A percentile compares a stretch with the other conserved stretches of the same genome.
Evolutionary conservation across 2,113 vertebrate genomes (phyloP).

Genomic region (Mobula hypostoma): DNA sequence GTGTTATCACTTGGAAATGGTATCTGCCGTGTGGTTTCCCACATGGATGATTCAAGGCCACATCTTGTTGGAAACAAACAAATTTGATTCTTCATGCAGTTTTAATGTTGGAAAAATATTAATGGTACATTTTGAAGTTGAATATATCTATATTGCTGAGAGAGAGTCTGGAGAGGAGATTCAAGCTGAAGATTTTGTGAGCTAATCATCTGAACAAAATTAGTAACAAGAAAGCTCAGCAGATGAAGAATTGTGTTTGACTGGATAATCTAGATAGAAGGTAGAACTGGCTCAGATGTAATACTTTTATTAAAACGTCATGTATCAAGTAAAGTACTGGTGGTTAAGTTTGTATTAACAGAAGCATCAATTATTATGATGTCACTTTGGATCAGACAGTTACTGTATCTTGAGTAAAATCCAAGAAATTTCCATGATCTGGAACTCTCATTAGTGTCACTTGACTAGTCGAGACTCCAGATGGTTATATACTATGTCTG

Average conservation of each 20-base stretch:
- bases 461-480: background rate
- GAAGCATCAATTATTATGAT: background rate
- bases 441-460: slow-evolving; percentile 2
- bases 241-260: background rate
- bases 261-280: background rate
- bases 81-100: background rate
- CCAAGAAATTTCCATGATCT: background rate
- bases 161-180: background rate
- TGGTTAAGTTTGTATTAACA: background rate
- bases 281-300: background rate
- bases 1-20: background rate
- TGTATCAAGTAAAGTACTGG: background rate
- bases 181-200: background rate
- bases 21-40: background rate
- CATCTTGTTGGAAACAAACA: background rate
- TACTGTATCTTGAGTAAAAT: background rate
- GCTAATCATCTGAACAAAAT: background rate
- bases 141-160: background rate
- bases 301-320: background rate
- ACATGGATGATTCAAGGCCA: background rate
- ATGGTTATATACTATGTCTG: background rate
- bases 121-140: background rate
- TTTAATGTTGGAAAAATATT: background rate
- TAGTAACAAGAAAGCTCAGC: background rate
- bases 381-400: background rate